phyloP scores from a whole-genome alignment of 2,888 invertebrate genomes.

The Andrena flavipes region DNA sequence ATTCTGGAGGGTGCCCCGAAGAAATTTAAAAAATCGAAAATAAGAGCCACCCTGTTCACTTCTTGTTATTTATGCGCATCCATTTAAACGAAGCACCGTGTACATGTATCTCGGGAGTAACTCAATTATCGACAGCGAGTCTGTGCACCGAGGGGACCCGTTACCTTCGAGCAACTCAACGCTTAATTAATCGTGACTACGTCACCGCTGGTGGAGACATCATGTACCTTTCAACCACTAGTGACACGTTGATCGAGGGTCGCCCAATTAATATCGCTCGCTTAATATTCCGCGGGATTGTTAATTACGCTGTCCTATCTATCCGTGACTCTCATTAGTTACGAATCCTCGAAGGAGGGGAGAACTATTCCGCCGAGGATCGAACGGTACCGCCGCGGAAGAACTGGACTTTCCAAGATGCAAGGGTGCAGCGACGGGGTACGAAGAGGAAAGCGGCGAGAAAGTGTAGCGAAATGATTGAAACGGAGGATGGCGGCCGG shows the following conservation, averaged over 20 bases:
- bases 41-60: too few species aligned
- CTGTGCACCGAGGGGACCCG: neutral
- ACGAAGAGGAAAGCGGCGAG: neutral
- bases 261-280: neutral
- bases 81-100: neutral
- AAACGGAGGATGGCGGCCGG: neutral
- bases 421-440: too few species aligned
- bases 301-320: too few species aligned
- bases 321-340: neutral
- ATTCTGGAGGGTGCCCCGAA: too few species aligned
- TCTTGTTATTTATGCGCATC: too few species aligned
- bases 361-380: too few species aligned
- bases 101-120: slow-evolving; percentile 44
- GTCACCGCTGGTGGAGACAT: neutral
- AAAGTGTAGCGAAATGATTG: neutral
- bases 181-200: slow-evolving; percentile 53
- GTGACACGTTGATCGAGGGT: slow-evolving; percentile 7
- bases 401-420: neutral
- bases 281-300: neutral
- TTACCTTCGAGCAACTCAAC: slow-evolving; percentile 34
- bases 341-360: too few species aligned
- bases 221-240: neutral
- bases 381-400: neutral
- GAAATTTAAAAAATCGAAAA: too few species aligned
- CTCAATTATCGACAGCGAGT: slow-evolving; percentile 49